These are phyloP conservation scores for Paramormyrops kingsleyae DNA, from an alignment of 2,113 vertebrate species.

Conservation along the genomic window DNA sequence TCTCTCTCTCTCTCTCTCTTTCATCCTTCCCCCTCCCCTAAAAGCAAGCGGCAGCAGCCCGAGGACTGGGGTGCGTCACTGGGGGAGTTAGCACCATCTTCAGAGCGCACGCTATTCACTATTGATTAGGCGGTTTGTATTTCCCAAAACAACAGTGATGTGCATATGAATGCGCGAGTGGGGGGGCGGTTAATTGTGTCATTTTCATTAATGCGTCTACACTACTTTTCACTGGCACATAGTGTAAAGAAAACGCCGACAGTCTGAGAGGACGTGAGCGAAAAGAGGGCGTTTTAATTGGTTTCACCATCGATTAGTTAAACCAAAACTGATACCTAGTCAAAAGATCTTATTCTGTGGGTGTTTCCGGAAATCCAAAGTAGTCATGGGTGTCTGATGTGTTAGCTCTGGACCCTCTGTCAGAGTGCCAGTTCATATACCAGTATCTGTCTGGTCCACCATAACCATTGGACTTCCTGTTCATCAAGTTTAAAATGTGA, in stretches of 20 bases:
- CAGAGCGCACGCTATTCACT: background rate
- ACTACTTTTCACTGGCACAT: background rate
- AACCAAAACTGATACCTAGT: background rate
- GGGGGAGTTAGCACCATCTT: background rate
- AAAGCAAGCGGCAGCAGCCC: background rate
- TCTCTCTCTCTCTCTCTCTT: background rate
- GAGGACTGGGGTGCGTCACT: background rate
- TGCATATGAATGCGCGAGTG: background rate
- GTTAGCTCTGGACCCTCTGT: background rate
- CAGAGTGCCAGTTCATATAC: background rate
- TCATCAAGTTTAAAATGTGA: background rate
- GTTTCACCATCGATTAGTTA: background rate
- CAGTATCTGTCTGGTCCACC: background rate
- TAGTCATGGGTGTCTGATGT: background rate
- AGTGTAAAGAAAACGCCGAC: background rate
- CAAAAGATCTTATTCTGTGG: background rate
- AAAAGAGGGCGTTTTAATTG: background rate
- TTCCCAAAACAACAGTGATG: background rate
- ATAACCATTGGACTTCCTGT: background rate
- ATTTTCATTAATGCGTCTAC: background rate
- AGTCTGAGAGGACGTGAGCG: background rate
- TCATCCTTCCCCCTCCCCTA: background rate
- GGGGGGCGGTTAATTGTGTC: background rate
- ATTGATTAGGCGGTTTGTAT: background rate
- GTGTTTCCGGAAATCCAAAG: background rate